Evolutionary conservation across 2,888 invertebrate genomes (phyloP).

Genomic region (Calameuta idolon): DNA sequence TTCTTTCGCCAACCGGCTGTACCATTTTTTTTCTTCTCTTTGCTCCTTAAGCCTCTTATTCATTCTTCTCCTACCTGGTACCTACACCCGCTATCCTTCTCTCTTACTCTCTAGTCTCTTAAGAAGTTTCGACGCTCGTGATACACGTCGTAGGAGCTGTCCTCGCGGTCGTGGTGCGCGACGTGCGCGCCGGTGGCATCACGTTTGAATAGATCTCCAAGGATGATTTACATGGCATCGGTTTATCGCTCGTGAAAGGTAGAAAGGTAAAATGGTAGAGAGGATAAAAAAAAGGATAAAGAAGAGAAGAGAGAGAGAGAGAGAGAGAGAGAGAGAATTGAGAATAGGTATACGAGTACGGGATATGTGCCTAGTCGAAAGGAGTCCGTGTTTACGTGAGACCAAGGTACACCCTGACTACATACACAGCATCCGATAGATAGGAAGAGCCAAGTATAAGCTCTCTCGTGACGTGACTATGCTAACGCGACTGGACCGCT

Average conservation of each 20-base stretch:
- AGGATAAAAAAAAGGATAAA: slow-evolving; percentile 24
- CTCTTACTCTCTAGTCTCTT: neutral
- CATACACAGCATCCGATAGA: too few species aligned
- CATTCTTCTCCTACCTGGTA: slow-evolving; percentile 5
- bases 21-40: slow-evolving; percentile 1
- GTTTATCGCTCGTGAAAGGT: slow-evolving; percentile 28
- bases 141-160: too few species aligned
- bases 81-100: neutral
- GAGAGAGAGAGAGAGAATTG: too few species aligned
- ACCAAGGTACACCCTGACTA: too few species aligned
- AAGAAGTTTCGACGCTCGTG: neutral
- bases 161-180: too few species aligned
- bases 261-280: slow-evolving; percentile 6
- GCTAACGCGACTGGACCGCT: slow-evolving; percentile 55
- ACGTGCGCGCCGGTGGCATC: slow-evolving; percentile 27
- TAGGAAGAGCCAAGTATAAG: neutral
- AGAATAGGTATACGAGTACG: too few species aligned
- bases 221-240: slow-evolving; percentile 54
- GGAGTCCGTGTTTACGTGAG: too few species aligned
- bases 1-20: slow-evolving; percentile 14
- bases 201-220: slow-evolving; percentile 44
- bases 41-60: slow-evolving; percentile 7
- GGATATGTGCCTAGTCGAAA: too few species aligned
- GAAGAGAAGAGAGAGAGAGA: neutral
- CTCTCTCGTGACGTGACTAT: slow-evolving; percentile 58